phyloP scores from a whole-genome alignment of 2,888 invertebrate genomes.

The Masnerella sp. region DNA sequence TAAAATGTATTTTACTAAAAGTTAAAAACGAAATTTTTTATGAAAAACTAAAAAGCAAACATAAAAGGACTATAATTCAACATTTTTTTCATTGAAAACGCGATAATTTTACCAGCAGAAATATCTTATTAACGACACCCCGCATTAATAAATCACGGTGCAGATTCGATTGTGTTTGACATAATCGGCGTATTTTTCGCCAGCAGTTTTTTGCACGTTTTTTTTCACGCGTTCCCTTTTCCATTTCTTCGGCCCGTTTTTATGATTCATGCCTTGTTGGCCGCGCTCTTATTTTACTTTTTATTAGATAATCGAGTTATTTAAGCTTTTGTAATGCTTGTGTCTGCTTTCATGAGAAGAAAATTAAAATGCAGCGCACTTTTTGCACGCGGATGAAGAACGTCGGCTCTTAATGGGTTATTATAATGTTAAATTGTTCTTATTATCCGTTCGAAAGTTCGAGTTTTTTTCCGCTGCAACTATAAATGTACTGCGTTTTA shows the following conservation, averaged over 20 bases:
- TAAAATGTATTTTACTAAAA: too few relatives aligned
- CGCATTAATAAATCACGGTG: slow-evolving; percentile 23
- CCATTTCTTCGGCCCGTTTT: neutral
- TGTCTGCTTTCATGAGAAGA: slow-evolving; percentile 21
- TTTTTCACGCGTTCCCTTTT: slow-evolving; percentile 12
- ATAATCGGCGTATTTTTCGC: slow-evolving; percentile 13
- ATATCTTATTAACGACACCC: slow-evolving; percentile 41
- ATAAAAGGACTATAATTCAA: too few relatives aligned
- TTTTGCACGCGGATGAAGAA: slow-evolving; percentile 16
- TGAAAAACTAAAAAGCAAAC: neutral
- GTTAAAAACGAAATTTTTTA: too few relatives aligned
- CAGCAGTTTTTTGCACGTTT: neutral
- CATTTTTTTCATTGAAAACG: too few relatives aligned
- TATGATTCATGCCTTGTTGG: slow-evolving; percentile 3
- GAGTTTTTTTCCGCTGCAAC: too few relatives aligned
- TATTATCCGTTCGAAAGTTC: slow-evolving; percentile 20
- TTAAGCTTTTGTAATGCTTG: slow-evolving; percentile 30
- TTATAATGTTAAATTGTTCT: slow-evolving; percentile 24
- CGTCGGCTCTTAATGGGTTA: slow-evolving; percentile 16
- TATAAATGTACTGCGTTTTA: too few relatives aligned
- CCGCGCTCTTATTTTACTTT: slow-evolving; percentile 7
- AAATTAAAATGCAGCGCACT: slow-evolving; percentile 31
- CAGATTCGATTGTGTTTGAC: slow-evolving; percentile 22
- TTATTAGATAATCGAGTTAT: slow-evolving; percentile 37
- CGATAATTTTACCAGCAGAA: slow-evolving; percentile 2